Percentiles rank a stretch among this genome's conserved stretches.
phyloP scores from a whole-genome alignment of 1,140 invertebrate species.

The Solen grandis region DNA sequence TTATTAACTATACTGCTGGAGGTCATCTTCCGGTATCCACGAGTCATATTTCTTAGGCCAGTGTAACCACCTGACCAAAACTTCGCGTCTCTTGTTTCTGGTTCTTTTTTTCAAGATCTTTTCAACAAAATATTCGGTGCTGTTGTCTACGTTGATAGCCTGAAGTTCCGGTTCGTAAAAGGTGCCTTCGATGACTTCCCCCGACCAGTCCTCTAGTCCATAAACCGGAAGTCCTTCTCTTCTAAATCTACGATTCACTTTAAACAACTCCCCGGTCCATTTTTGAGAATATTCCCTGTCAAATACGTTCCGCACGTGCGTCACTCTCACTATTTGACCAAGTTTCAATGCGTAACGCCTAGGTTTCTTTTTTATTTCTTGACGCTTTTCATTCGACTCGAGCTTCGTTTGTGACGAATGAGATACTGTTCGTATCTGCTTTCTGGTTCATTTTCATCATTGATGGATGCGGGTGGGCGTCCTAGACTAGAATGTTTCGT shows the following conservation, averaged over 20 bases:
- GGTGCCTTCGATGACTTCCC: slow-evolving; percentile 7
- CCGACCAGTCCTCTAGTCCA: slow-evolving; percentile 12
- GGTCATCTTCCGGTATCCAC: slow-evolving; percentile 4
- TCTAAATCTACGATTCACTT: neutral
- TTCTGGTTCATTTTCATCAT: neutral
- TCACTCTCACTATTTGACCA: neutral
- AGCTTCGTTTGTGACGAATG: neutral
- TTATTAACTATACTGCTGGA: neutral
- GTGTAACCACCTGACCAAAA: slow-evolving; percentile 24
- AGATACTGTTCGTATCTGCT: neutral
- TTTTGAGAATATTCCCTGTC: slow-evolving; percentile 13
- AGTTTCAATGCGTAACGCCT: slow-evolving; percentile 34
- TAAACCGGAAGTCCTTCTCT: slow-evolving; percentile 31
- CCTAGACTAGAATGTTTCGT: slow-evolving; percentile 15
- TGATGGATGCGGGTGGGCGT: neutral
- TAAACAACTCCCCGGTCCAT: slow-evolving; percentile 19
- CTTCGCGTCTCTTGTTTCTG: neutral
- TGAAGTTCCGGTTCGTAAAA: slow-evolving; percentile 36
- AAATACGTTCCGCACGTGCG: slow-evolving; percentile 8
- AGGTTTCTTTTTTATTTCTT: slow-evolving; percentile 29
- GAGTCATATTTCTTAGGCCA: slow-evolving; percentile 29
- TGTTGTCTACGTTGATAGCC: neutral
- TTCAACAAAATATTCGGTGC: neutral
- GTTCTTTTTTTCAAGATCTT: neutral
- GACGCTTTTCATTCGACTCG: slow-evolving; percentile 9